Evolutionary conservation across 1,140 invertebrate genomes (phyloP).

Genomic region (Antheraea pernyi): DNA sequence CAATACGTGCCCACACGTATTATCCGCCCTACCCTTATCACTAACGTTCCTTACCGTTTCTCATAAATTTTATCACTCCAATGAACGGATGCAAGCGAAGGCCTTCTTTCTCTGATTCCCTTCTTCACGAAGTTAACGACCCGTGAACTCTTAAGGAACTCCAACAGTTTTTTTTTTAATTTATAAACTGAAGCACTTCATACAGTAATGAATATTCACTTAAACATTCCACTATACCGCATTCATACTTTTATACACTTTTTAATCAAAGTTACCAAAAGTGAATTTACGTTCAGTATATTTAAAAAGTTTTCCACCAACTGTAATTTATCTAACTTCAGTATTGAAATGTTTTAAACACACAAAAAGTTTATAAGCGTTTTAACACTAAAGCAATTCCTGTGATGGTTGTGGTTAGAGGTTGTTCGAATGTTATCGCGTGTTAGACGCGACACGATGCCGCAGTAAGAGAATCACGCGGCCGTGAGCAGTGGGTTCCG

Average conservation of each 20-base stretch:
- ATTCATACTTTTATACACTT: neutral
- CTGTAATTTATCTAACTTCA: conserved; percentile 12
- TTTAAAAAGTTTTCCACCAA: conserved; percentile 26
- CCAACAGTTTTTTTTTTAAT: conserved; percentile 53
- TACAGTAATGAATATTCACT: conserved; percentile 38
- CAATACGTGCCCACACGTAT: conserved; percentile 46
- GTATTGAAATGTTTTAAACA: conserved; percentile 9
- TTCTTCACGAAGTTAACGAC: conserved; percentile 62
- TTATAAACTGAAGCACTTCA: conserved; percentile 63
- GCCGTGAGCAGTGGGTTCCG: conserved; percentile 51
- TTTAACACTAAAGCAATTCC: conserved; percentile 63
- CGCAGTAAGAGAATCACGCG: conserved; percentile 22
- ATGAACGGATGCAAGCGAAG: conserved; percentile 63
- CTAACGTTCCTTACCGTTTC: conserved; percentile 72
- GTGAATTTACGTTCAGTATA: neutral
- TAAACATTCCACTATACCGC: conserved; percentile 28
- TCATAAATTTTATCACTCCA: conserved; percentile 76
- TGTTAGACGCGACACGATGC: conserved; percentile 65
- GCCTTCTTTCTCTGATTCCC: conserved; percentile 59
- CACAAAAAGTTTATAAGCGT: conserved; percentile 12
- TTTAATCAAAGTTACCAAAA: conserved; percentile 4
- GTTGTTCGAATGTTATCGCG: conserved; percentile 60
- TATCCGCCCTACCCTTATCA: conserved; percentile 69
- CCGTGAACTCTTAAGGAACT: conserved; percentile 66
- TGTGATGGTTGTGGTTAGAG: conserved; percentile 50